phyloP scores from a whole-genome alignment of 2,888 invertebrate species.

The Erynnis tages region DNA sequence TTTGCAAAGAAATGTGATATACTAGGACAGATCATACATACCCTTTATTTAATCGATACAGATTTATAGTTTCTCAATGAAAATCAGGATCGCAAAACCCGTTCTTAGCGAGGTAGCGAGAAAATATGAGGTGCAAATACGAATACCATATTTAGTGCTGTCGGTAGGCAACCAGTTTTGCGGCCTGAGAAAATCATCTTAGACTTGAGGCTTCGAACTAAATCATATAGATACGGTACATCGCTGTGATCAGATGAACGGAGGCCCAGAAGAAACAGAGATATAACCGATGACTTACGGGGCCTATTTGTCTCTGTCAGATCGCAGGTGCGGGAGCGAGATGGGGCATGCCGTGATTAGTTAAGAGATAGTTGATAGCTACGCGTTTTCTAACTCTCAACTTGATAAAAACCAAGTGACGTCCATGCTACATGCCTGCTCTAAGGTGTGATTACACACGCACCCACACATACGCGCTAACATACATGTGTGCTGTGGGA shows the following conservation, averaged over 20 bases:
- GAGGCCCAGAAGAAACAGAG: conserved; percentile 37
- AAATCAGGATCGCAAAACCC: conserved; percentile 45
- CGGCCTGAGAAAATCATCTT: conserved; percentile 68
- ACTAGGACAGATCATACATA: conserved; percentile 12
- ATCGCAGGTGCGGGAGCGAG: conserved; percentile 47
- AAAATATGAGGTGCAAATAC: conserved; percentile 68
- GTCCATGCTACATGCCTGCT: conserved; percentile 52
- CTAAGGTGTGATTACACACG: conserved; percentile 57
- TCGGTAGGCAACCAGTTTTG: conserved; percentile 65
- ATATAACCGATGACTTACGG: conserved; percentile 41
- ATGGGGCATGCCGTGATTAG: conserved; percentile 53
- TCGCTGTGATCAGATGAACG: conserved; percentile 59
- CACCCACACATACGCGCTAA: conserved; percentile 36
- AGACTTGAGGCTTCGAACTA: conserved; percentile 52
- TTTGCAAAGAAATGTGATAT: conserved; percentile 19
- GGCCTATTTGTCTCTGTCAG: conserved; percentile 49
- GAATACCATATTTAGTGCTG: conserved; percentile 68
- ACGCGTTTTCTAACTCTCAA: conserved; percentile 52
- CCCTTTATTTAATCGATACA: conserved; percentile 25
- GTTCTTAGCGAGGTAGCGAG: conserved; percentile 37
- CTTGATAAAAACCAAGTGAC: conserved; percentile 61
- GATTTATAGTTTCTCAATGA: conserved; percentile 46
- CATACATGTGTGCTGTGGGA: conserved; percentile 60
- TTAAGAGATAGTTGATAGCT: conserved; percentile 57
- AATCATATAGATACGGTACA: conserved; percentile 66